Conservation (phyloP, 2,888 invertebrate species). For the Frankliniella intonsa region DNA sequence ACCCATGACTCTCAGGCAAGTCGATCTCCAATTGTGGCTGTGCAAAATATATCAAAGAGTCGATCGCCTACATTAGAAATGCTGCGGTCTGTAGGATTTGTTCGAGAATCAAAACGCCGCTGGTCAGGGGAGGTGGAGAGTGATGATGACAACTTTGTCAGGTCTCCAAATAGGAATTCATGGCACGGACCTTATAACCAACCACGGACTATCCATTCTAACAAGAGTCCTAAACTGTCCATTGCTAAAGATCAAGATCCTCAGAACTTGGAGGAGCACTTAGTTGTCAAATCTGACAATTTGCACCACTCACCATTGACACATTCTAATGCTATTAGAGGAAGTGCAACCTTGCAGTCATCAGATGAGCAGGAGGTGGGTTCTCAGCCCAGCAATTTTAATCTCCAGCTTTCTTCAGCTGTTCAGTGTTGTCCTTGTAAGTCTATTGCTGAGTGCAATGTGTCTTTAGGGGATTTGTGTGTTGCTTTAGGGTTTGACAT, state of each 20-base stretch:
- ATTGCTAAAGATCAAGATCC: not conserved
- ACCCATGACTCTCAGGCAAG: not conserved
- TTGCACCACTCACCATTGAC: not conserved
- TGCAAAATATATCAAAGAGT: not conserved
- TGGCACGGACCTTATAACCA: not conserved
- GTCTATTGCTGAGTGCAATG: not conserved
- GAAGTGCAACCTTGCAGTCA: not conserved
- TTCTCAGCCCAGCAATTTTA: not conserved
- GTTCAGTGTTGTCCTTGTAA: slow-evolving; percentile 22
- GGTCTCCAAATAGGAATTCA: slow-evolving; percentile 14
- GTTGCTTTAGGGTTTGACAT: slow-evolving; percentile 15
- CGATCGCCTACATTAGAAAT: not conserved
- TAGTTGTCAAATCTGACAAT: not conserved
- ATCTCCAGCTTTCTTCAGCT: not conserved
- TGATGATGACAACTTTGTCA: not conserved
- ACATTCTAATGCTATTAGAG: not conserved
- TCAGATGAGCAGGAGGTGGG: slow-evolving; percentile 16
- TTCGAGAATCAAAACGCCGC: not conserved
- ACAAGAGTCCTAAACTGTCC: not conserved
- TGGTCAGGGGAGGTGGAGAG: not conserved
- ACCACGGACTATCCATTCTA: not conserved
- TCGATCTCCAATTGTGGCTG: not conserved
- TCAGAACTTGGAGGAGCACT: not conserved
- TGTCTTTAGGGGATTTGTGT: not conserved
- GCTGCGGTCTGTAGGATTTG: slow-evolving; percentile 5